Conservation (phyloP, 2,797 vertebrate genomes). For the Gephyroberyx darwinii region DNA sequence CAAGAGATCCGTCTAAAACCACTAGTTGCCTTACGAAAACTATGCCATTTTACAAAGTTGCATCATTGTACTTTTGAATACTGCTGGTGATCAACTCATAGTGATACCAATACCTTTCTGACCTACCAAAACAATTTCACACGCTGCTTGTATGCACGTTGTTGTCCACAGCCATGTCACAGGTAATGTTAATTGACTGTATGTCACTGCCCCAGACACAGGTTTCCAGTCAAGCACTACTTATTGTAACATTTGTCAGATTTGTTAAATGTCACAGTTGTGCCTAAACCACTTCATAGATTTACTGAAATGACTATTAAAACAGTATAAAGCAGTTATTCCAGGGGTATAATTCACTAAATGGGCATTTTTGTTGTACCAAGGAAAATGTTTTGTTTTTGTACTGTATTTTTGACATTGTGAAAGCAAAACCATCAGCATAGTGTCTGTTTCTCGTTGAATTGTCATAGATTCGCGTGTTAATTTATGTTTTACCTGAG, state of each 20-base stretch:
- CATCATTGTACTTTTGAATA: slow-evolving; percentile 18
- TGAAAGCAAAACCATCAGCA: neutral
- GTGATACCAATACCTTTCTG: slow-evolving; percentile 17
- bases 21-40: slow-evolving; percentile 64
- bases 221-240: neutral
- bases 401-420: slow-evolving; percentile 9
- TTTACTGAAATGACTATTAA: slow-evolving; percentile 3
- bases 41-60: slow-evolving; percentile 42
- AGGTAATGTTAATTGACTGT: neutral
- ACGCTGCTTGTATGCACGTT: slow-evolving; percentile 42
- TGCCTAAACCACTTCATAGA: slow-evolving; percentile 39
- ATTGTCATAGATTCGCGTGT: slow-evolving; percentile 6
- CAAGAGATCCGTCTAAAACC: slow-evolving; percentile 43
- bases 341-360: neutral
- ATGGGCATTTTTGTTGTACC: slow-evolving; percentile 12
- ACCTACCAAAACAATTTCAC: slow-evolving; percentile 56
- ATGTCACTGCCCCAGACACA: neutral
- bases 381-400: slow-evolving; percentile 16
- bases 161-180: slow-evolving; percentile 8
- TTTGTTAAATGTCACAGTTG: slow-evolving; percentile 23
- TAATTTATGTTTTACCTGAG: slow-evolving; percentile 17
- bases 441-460: neutral
- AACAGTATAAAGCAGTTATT: slow-evolving; percentile 33
- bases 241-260: neutral
- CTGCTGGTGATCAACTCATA: slow-evolving; percentile 16